A percentile compares a stretch with the other conserved stretches of the same genome.
These are phyloP conservation scores for Apodemia zela DNA, from an alignment of 2,888 invertebrate genomes.

Conservation along the genomic window DNA sequence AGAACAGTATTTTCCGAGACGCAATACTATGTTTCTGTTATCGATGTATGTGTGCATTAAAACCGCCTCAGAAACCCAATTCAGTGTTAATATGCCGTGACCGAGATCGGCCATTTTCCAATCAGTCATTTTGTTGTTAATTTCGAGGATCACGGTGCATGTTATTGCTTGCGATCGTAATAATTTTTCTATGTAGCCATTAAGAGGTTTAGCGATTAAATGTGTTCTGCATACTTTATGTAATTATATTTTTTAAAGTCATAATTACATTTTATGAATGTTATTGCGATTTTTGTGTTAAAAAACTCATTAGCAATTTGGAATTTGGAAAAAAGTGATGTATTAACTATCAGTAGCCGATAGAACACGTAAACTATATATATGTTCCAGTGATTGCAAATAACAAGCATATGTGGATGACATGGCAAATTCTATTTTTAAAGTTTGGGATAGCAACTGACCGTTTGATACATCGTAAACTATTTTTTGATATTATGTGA, in stretches of 20 bases:
- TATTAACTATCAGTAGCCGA: too few species aligned
- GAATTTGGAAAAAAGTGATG: too few species aligned
- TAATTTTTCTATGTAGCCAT: conserved; percentile 21
- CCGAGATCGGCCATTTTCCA: conserved; percentile 67
- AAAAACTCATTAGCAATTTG: too few species aligned
- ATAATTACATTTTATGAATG: neutral
- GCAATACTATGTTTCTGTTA: conserved; percentile 46
- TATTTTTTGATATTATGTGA: too few species aligned
- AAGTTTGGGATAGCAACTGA: too few species aligned
- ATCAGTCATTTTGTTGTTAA: conserved; percentile 76
- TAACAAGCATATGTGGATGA: too few species aligned
- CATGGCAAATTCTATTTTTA: too few species aligned
- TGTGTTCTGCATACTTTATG: conserved; percentile 4
- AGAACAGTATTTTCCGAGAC: conserved; percentile 29
- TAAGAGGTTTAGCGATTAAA: conserved; percentile 10
- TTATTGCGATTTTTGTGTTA: neutral
- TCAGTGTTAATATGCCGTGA: conserved; percentile 74
- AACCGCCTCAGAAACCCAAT: conserved; percentile 75
- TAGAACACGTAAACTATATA: too few species aligned
- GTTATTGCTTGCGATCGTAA: conserved; percentile 58
- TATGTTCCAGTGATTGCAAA: too few species aligned
- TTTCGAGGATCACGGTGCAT: conserved; percentile 75
- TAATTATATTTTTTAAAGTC: conserved; percentile 16
- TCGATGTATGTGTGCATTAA: conserved; percentile 49
- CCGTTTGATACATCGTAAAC: too few species aligned